Evolutionary conservation across 2,797 vertebrate species (phyloP).

Genomic region (Oryzias dopingdopingensis): DNA sequence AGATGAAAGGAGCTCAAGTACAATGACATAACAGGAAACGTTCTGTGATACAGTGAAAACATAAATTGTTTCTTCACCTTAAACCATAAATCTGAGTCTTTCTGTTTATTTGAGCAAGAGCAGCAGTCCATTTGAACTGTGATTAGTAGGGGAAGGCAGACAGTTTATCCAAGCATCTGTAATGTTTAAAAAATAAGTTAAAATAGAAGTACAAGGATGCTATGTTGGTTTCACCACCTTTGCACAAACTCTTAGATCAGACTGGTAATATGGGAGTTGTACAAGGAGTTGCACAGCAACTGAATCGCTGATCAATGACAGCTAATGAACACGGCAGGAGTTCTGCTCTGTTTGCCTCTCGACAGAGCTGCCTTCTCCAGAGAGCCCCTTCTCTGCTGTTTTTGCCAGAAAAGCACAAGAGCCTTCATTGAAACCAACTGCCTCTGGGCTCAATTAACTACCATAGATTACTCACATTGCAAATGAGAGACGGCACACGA

Average conservation of each 20-base stretch:
- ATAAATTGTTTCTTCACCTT: too few relatives aligned
- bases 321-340: conserved; percentile 76
- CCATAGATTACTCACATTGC: conserved; percentile 72
- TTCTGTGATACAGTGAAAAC: conserved; percentile 39
- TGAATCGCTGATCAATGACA: conserved; percentile 76
- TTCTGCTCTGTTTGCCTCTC: conserved; percentile 71
- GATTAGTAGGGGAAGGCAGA: too few relatives aligned
- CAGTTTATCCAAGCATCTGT: too few relatives aligned
- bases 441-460: conserved; percentile 76
- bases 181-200: conserved; percentile 24
- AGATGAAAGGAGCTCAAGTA: conserved; percentile 25
- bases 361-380: conserved; percentile 60
- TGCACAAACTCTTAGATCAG: conserved; percentile 55
- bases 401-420: conserved; percentile 65
- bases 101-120: too few relatives aligned
- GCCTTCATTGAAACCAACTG: conserved; percentile 68
- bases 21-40: conserved; percentile 36
- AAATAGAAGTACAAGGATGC: conserved; percentile 44
- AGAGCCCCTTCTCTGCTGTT: conserved; percentile 55
- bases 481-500: conserved; percentile 55
- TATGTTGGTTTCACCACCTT: conserved; percentile 46
- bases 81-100: too few relatives aligned
- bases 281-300: conserved; percentile 47
- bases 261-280: conserved; percentile 46
- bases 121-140: too few relatives aligned